phyloP scores from a whole-genome alignment of 2,113 vertebrate genomes.

The Prionailurus bengalensis region DNA sequence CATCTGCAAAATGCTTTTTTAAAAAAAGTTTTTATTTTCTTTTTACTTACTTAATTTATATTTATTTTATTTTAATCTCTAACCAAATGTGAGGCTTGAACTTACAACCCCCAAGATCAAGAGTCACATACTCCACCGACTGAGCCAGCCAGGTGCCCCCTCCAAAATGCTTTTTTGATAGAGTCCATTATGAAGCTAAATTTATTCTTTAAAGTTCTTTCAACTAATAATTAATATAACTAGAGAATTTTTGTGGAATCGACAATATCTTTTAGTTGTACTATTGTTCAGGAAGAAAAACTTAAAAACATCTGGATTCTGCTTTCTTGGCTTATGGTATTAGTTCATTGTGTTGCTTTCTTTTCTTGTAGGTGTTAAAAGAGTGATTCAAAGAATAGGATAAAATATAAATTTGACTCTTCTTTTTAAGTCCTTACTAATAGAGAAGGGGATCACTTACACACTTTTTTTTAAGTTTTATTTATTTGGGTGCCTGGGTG shows the following conservation, averaged over 20 bases:
- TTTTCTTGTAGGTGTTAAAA: slow-evolving; percentile 1
- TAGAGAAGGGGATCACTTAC: not conserved
- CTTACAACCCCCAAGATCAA: not conserved
- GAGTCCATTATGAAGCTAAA: slow-evolving; percentile 10
- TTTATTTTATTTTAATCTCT: not conserved
- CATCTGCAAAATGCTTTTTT: not conserved
- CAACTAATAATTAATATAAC: slow-evolving; percentile 40
- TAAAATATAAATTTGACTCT: not conserved
- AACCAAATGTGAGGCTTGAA: not conserved
- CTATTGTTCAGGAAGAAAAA: slow-evolving; percentile 5
- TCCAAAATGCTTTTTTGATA: not conserved
- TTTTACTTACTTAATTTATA: too few species aligned
- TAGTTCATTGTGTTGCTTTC: slow-evolving; percentile 8
- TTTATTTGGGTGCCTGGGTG: too few species aligned
- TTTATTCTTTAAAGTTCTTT: slow-evolving; percentile 34
- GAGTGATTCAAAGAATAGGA: not conserved
- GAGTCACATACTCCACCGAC: not conserved
- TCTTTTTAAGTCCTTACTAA: not conserved
- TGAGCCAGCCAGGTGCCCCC: not conserved
- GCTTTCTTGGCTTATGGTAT: slow-evolving; percentile 1
- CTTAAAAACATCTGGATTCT: slow-evolving; percentile 53
- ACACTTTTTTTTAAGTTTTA: not conserved
- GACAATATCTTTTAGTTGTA: slow-evolving; percentile 48
- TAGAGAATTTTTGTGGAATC: not conserved
- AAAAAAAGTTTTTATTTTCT: not conserved